These are phyloP conservation scores for Edolisoma coerulescens DNA, from an alignment of 2,113 vertebrate species.

Conservation along the genomic window DNA sequence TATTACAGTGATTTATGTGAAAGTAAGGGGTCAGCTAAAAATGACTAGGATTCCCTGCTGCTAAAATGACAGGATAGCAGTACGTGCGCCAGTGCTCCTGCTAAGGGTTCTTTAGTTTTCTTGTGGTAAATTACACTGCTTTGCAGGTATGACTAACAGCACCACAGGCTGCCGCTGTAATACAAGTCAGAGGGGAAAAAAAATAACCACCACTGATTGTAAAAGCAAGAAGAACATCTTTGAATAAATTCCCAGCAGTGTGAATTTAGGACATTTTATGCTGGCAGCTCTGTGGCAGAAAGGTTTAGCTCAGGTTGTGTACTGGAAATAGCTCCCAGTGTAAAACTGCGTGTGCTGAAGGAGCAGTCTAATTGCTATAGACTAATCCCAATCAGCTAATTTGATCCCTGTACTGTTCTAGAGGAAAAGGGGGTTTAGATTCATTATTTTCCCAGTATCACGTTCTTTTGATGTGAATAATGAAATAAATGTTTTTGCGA, in stretches of 20 bases:
- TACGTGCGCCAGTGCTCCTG: conserved; percentile 67
- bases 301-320: background rate
- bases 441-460: background rate
- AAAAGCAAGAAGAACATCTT: conserved; percentile 54
- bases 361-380: background rate
- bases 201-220: conserved; percentile 47
- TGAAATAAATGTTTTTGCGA: background rate
- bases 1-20: conserved; percentile 84
- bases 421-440: background rate
- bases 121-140: conserved; percentile 67
- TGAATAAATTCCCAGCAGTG: conserved; percentile 42
- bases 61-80: conserved; percentile 77
- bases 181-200: conserved; percentile 35
- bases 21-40: conserved; percentile 75
- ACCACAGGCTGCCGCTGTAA: conserved; percentile 34
- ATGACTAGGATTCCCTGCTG: conserved; percentile 74
- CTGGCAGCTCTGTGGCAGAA: background rate
- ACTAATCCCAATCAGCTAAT: background rate
- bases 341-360: background rate
- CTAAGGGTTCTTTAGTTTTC: conserved; percentile 70
- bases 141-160: conserved; percentile 63
- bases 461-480: background rate
- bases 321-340: background rate
- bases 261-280: conserved; percentile 39
- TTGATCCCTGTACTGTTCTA: conserved; percentile 14